Conservation (phyloP, 2,888 invertebrate genomes). For the Pristionchus entomophagus region DNA sequence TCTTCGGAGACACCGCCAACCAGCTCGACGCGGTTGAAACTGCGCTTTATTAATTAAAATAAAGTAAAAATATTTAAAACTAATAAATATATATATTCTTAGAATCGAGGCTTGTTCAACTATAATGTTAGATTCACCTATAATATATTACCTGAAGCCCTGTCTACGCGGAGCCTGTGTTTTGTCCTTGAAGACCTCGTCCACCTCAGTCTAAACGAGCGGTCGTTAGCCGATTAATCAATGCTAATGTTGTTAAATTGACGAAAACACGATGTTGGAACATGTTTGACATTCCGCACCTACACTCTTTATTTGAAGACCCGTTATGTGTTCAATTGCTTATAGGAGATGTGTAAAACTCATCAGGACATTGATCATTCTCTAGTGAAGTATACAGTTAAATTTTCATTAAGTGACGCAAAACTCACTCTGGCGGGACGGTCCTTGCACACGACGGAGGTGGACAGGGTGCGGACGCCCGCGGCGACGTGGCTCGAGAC, state of each 20-base stretch:
- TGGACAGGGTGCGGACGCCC: slow-evolving; percentile 35
- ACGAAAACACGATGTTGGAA: no score
- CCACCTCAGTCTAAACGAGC: slow-evolving; percentile 31
- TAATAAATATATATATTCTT: no score
- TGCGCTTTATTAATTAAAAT: slow-evolving; percentile 37
- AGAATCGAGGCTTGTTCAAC: neutral
- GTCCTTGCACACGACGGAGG: neutral
- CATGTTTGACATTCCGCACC: no score
- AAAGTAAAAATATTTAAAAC: neutral
- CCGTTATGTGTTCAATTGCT: no score
- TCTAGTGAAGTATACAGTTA: no score
- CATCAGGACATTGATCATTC: no score
- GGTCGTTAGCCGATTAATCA: neutral
- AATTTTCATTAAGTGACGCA: no score
- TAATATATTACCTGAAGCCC: slow-evolving; percentile 22
- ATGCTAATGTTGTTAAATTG: no score
- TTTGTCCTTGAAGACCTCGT: slow-evolving; percentile 42
- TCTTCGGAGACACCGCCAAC: slow-evolving; percentile 67
- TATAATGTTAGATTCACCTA: neutral
- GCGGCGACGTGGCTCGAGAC: slow-evolving; percentile 34
- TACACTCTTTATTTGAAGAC: no score
- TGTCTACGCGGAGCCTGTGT: neutral
- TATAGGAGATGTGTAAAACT: no score
- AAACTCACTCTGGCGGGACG: neutral
- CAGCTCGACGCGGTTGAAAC: slow-evolving; percentile 68